A percentile compares a stretch with the other conserved stretches of the same genome.
phyloP scores from a whole-genome alignment of 2,797 vertebrate genomes.

The Dicrostonyx torquatus region DNA sequence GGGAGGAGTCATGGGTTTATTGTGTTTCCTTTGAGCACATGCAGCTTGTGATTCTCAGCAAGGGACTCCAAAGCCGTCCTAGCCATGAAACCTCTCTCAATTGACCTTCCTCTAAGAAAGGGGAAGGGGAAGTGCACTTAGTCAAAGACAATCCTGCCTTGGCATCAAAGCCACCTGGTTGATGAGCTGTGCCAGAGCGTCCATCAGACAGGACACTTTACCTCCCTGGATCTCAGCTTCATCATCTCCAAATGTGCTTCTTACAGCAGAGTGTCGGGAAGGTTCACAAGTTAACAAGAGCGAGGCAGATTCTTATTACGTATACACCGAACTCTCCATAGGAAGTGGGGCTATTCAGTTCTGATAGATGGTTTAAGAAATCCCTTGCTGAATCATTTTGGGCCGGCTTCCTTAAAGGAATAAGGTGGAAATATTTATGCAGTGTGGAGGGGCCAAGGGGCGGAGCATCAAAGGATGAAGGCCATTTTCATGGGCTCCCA shows the following conservation, averaged over 20 bases:
- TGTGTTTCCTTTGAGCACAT: neutral
- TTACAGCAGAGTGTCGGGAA: neutral
- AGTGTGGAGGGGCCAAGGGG: neutral
- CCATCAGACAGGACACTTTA: neutral
- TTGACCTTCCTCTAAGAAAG: neutral
- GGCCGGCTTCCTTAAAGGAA: neutral
- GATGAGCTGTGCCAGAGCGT: neutral
- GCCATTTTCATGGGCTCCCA: neutral
- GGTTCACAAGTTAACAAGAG: neutral
- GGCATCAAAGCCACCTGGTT: neutral
- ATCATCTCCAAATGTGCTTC: neutral
- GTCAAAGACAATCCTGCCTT: neutral
- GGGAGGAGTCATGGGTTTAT: neutral
- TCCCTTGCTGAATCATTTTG: neutral
- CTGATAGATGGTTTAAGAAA: neutral
- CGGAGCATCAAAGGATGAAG: neutral
- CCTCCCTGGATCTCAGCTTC: neutral
- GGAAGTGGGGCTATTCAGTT: neutral
- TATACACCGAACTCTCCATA: neutral
- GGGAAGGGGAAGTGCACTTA: neutral
- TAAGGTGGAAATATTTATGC: neutral
- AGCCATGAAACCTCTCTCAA: neutral
- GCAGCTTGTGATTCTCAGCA: conserved; percentile 53
- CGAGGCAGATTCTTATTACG: neutral
- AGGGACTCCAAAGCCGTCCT: neutral